Conservation (phyloP, 2,797 vertebrate species). For the Chanos chanos region DNA sequence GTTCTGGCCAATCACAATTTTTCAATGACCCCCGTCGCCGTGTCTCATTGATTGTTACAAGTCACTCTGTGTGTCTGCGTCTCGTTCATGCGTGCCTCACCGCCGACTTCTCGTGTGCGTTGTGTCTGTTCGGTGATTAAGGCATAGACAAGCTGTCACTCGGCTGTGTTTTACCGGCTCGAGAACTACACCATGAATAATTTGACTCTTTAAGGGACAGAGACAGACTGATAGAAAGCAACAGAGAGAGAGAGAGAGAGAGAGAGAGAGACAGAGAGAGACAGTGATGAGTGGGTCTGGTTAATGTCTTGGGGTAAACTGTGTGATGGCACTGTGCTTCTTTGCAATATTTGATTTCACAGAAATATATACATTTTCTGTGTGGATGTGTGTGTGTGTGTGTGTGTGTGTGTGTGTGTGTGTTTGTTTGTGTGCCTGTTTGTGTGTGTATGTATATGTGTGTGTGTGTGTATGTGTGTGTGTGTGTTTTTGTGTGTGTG, state of each 20-base stretch:
- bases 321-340: no score
- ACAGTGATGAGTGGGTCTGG: no score
- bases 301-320: no score
- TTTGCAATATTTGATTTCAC: no score
- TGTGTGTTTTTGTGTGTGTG: background rate
- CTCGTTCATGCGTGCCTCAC: conserved; percentile 24
- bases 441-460: background rate
- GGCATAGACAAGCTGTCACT: conserved; percentile 49
- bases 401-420: background rate
- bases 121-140: conserved; percentile 43
- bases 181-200: background rate
- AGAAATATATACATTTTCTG: no score
- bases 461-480: background rate
- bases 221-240: background rate
- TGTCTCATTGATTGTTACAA: conserved; percentile 28
- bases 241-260: conserved; percentile 19
- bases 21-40: conserved; percentile 12
- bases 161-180: conserved; percentile 30
- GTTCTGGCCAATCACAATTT: conserved; percentile 50
- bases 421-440: background rate
- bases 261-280: conserved; percentile 21
- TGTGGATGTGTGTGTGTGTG: no score
- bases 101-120: background rate
- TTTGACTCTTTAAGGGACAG: background rate
- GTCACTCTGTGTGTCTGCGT: conserved; percentile 32